Evolutionary conservation across 2,888 invertebrate species (phyloP), one percentile per base, ranked within the genome.

Genomic region (Dynastes tityus): DNA sequence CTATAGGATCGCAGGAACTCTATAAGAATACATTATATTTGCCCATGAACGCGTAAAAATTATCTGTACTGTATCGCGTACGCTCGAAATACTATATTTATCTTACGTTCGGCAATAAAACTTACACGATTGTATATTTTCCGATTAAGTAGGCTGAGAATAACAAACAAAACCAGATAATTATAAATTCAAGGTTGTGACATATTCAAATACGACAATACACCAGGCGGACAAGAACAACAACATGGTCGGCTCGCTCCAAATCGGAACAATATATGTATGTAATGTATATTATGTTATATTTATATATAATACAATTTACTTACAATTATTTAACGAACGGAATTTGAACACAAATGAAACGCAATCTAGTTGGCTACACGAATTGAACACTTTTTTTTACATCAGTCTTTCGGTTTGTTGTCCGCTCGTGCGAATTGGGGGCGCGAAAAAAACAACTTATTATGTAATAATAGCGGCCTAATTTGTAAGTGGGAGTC

Each of bases 141-240:
- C 11, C 11, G 67, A 67, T 67, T 45, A 45, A 67, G 13, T 49
- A 58, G 22, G 22, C 27, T 16, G 45, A 67, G 67, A 45, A 67
- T 67, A 67, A 67, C 67, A 49, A 67, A 67, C 22, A 49, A 1
- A 67, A 67, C 45, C 67, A 27, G 67, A 67, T 67, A 67, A 67
- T 49, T 67, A 67, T 67, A 67, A 67, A 55, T 73, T 73, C 73
- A 73, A 73, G 73, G 58, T 73, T 73, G 58, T 73, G 58, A 73
- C 73, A 73, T 67, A 29, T 63, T 32, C 67, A 67, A 67, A 67
- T 45, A 67, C 16, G 16, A 67, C 45, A 67, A 16, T 32, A 67
- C 13, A 63, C 13, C 27, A 29, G 22, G 13, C 63, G 9, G 32
- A 32, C 63, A 63, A 32, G 63, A 51, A 68, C 55, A 22, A 32